Evolutionary conservation across 2,888 invertebrate genomes (phyloP).

Genomic region (Diarsia rubi): DNA sequence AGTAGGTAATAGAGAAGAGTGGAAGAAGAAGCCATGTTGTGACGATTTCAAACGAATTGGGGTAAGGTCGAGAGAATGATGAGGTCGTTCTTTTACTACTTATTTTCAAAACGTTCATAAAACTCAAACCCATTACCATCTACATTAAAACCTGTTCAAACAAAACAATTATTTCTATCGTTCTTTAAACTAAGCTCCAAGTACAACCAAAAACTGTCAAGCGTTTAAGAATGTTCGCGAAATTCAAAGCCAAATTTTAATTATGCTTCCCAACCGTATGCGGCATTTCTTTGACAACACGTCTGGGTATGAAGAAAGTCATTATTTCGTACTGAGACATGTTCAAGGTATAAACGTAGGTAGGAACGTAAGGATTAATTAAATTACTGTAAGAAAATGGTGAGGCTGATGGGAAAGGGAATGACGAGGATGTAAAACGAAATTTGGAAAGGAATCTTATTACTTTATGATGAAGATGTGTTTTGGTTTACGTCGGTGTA

Average conservation of each 20-base stretch:
- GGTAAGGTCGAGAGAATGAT: no score
- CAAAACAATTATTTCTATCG: slow-evolving; percentile 39
- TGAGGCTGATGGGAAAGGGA: slow-evolving; percentile 16
- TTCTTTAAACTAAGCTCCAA: slow-evolving; percentile 30
- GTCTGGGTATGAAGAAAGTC: slow-evolving; percentile 50
- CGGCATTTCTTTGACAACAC: slow-evolving; percentile 61
- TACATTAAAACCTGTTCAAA: slow-evolving; percentile 18
- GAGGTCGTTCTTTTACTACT: not conserved
- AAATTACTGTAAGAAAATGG: slow-evolving; percentile 42
- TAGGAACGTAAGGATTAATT: slow-evolving; percentile 44
- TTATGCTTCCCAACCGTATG: slow-evolving; percentile 51
- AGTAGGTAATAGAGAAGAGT: no score
- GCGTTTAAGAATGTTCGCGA: slow-evolving; percentile 35
- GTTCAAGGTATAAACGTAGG: slow-evolving; percentile 25
- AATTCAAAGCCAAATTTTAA: slow-evolving; percentile 63
- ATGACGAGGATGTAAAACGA: slow-evolving; percentile 6
- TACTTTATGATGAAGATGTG: not conserved
- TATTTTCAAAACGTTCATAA: not conserved
- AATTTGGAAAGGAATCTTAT: slow-evolving; percentile 11
- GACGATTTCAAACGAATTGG: no score
- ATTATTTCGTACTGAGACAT: slow-evolving; percentile 55
- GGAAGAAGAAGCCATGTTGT: no score
- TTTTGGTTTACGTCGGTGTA: not conserved
- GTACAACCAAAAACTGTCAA: slow-evolving; percentile 38
- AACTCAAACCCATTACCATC: not conserved